Evolutionary conservation across 1,140 invertebrate genomes (phyloP).

Genomic region (Saccostrea glomerata): DNA sequence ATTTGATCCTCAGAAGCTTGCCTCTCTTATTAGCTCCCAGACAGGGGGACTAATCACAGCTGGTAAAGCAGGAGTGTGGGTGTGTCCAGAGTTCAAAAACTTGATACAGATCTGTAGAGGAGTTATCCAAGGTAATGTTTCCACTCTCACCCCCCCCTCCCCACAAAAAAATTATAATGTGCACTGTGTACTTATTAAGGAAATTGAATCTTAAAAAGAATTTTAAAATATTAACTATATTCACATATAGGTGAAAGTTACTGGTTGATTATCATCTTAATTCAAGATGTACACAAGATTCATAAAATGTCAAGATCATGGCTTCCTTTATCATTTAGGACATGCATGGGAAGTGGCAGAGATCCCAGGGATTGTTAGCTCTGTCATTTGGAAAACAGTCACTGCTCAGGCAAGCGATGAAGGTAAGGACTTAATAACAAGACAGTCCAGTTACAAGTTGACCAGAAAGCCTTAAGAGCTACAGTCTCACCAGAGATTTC

Average conservation of each 20-base stretch:
- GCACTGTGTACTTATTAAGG: too few species aligned
- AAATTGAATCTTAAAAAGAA: too few species aligned
- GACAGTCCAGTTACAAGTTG: too few species aligned
- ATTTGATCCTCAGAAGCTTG: slow-evolving; percentile 72
- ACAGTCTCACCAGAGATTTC: too few species aligned
- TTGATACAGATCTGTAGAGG: slow-evolving; percentile 71
- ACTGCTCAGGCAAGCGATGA: slow-evolving; percentile 77
- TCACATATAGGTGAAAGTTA: too few species aligned
- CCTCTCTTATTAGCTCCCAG: slow-evolving; percentile 65
- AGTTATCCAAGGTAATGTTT: slow-evolving; percentile 68
- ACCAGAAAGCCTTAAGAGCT: too few species aligned
- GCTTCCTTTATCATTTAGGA: slow-evolving; percentile 68
- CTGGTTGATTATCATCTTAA: too few species aligned
- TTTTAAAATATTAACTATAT: too few species aligned
- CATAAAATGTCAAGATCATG: not conserved
- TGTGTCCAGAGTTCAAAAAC: slow-evolving; percentile 72
- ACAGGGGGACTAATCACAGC: slow-evolving; percentile 70
- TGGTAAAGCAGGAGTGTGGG: slow-evolving; percentile 66
- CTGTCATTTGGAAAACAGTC: slow-evolving; percentile 78
- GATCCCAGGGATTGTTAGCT: slow-evolving; percentile 66
- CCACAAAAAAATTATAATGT: too few species aligned
- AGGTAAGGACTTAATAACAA: slow-evolving; percentile 54
- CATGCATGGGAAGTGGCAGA: slow-evolving; percentile 77
- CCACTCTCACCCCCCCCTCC: not conserved
- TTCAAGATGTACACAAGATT: too few species aligned